phyloP scores from a whole-genome alignment of 2,113 vertebrate species.

The Rana temporaria region DNA sequence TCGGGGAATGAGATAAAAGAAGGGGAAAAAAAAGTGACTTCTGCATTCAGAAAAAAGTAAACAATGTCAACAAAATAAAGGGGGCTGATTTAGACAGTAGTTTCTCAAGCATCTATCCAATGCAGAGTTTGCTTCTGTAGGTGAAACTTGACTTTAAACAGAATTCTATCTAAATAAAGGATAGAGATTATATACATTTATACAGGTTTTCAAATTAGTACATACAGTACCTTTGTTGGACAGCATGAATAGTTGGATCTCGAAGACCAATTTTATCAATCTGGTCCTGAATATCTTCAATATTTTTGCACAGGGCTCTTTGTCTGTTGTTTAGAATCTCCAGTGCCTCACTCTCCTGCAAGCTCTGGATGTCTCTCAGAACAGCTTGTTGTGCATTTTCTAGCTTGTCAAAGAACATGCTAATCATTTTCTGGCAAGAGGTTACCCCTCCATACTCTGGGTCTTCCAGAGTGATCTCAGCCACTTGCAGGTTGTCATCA shows the following conservation, averaged over 20 bases:
- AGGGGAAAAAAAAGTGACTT: too few species aligned
- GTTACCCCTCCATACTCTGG: constrained; percentile 61
- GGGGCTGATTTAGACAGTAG: too few species aligned
- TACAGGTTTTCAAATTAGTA: too few species aligned
- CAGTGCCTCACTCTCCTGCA: constrained; percentile 68
- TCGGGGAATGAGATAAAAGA: too few species aligned
- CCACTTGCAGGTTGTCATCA: constrained; percentile 77
- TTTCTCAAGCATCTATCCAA: too few species aligned
- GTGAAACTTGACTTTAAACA: too few species aligned
- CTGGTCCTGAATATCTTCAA: constrained; percentile 76
- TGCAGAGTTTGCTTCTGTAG: too few species aligned
- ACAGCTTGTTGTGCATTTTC: constrained; percentile 53
- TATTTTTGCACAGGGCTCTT: constrained; percentile 73
- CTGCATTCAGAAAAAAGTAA: too few species aligned
- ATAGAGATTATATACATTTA: too few species aligned
- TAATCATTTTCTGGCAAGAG: constrained; percentile 82
- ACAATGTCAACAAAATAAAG: too few species aligned
- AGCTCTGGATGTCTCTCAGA: constrained; percentile 62
- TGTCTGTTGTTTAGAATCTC: constrained; percentile 73
- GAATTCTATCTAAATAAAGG: too few species aligned
- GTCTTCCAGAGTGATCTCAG: constrained; percentile 74
- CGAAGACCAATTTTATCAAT: constrained; percentile 80
- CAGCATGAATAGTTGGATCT: constrained; percentile 87
- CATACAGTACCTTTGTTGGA: constrained; percentile 82
- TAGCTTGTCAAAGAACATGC: constrained; percentile 66